Base-by-base conservation (phyloP, 2,888 invertebrate genomes). In the Tachystola acroxantha region DNA sequence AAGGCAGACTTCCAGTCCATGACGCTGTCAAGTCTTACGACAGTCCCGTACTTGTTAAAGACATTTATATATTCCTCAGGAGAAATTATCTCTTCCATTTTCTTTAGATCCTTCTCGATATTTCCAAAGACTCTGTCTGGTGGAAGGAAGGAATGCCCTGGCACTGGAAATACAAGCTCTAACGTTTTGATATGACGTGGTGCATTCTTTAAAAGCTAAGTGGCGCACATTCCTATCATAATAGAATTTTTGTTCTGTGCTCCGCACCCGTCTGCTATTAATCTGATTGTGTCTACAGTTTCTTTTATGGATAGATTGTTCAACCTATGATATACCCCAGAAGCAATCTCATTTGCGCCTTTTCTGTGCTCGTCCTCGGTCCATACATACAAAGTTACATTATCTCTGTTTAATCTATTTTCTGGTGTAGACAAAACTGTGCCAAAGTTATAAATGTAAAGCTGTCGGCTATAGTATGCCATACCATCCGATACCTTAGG, bases 221-320 rank as follows among this genome's bases (percentile, higher is more conserved):
- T 34, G 19, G 10, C 29, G 16, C 34, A 34, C 36, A 36, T 39
- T 25, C 32, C 39, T 10, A 41, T 25, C 20, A 45, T 2, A 22
- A 37, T 32, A 7, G 33, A 32, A 11, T 42, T 47, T 39, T 45
- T 47, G 27, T 42, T 47, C 37, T 45, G 47, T 11, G 39, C 39
- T 10, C 37, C 25, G 32, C 45, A 43, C 7, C 42, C 42, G 29
- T 42, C 42, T 11, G 37, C 42, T n/a, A 42, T 9, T 10, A 16
- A 6, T 4, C 16, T 3, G 3, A 16, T 16, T 3, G 16, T 16
- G 6, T 16, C 3, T 16, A 16, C n/a, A n/a, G n/a, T 16, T 16
- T 6, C 6, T 6, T 4, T 16, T 16, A 16, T 3, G 16, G 3
- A 3, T 2, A 22, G 22, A 2, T 7, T 7, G 2, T 22, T 22